phyloP scores from a whole-genome alignment of 2,888 invertebrate genomes.

The Drosophila multiciliata region DNA sequence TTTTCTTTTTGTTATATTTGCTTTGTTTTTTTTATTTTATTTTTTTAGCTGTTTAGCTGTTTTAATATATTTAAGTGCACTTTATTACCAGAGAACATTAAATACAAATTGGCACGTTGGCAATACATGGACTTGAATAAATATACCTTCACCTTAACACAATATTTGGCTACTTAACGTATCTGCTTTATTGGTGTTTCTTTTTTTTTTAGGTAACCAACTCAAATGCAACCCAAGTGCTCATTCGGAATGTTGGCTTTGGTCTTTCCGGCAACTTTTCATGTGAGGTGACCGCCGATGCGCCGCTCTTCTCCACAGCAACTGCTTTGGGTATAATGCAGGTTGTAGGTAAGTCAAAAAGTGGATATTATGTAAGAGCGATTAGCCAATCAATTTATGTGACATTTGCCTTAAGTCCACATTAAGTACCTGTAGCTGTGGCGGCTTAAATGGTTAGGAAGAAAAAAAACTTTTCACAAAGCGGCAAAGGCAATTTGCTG shows the following conservation, averaged over 20 bases:
- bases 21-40: constrained; percentile 18
- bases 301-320: constrained; percentile 89
- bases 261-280: constrained; percentile 91
- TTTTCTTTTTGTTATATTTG: constrained; percentile 34
- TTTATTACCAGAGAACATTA: constrained; percentile 45
- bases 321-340: constrained; percentile 88
- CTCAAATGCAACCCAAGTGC: constrained; percentile 91
- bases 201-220: constrained; percentile 86
- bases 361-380: constrained; percentile 21
- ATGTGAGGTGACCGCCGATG: constrained; percentile 92
- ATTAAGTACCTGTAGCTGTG: constrained; percentile 32
- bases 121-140: constrained; percentile 1
- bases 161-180: not conserved
- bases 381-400: constrained; percentile 33
- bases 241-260: constrained; percentile 89
- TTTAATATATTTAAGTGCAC: constrained; percentile 77
- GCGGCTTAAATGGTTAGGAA: constrained; percentile 19
- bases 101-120: not conserved
- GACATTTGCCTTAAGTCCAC: constrained; percentile 36
- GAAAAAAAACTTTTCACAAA: constrained; percentile 41
- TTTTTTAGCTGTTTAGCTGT: constrained; percentile 43
- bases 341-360: constrained; percentile 89
- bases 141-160: not conserved
- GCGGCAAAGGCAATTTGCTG: constrained; percentile 49
- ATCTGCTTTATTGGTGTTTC: not conserved